phyloP scores from a whole-genome alignment of 2,113 vertebrate species.

The Oncorhynchus keta region DNA sequence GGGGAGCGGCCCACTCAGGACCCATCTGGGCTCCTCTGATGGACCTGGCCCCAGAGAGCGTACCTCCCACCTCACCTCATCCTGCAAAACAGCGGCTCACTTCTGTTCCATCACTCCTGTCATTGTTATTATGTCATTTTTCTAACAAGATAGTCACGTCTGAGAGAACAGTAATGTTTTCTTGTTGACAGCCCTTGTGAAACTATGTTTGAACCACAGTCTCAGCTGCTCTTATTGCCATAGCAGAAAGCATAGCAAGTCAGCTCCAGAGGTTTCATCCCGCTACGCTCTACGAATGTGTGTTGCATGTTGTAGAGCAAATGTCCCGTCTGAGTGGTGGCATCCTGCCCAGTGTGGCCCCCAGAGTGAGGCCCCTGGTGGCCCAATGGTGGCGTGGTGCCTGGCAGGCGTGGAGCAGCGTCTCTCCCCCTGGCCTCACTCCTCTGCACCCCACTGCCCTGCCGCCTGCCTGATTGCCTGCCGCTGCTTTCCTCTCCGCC shows the following conservation, averaged over 20 bases:
- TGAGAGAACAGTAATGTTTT: constrained; percentile 53
- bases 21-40: constrained; percentile 31
- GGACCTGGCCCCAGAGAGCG: constrained; percentile 4
- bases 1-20: neutral
- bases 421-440: constrained; percentile 1
- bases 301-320: constrained; percentile 40
- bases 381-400: constrained; percentile 27
- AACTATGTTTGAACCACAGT: constrained; percentile 9
- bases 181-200: constrained; percentile 41
- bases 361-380: constrained; percentile 23
- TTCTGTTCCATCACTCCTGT: constrained; percentile 60
- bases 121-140: constrained; percentile 69
- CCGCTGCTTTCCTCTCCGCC: constrained; percentile 25
- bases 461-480: constrained; percentile 50
- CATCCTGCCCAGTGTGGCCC: constrained; percentile 48
- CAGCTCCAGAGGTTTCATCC: constrained; percentile 50
- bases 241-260: neutral
- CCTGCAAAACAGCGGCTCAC: constrained; percentile 19
- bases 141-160: constrained; percentile 60
- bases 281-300: constrained; percentile 31
- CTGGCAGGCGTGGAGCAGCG: constrained; percentile 36
- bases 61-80: constrained; percentile 20
- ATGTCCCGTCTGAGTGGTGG: constrained; percentile 52
- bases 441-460: constrained; percentile 52
- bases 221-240: constrained; percentile 41